phyloP scores from a whole-genome alignment of 2,797 vertebrate species.

The Cyprinella venusta region DNA sequence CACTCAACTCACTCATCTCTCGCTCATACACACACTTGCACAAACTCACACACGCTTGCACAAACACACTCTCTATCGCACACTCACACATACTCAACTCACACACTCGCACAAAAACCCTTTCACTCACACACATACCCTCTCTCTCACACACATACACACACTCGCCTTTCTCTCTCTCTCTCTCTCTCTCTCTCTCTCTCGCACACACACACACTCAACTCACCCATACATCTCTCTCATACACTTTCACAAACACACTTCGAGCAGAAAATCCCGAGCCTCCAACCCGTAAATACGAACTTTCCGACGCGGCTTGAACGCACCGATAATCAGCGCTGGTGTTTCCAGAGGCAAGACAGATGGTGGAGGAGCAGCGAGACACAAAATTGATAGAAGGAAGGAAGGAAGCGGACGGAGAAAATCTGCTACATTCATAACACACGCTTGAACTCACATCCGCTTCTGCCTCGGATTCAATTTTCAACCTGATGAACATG shows the following conservation, averaged over 20 bases:
- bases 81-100: no score
- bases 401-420: neutral
- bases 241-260: slow-evolving; percentile 14
- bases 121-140: no score
- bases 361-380: slow-evolving; percentile 26
- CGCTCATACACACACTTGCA: no score
- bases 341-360: slow-evolving; percentile 56
- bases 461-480: slow-evolving; percentile 49
- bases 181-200: no score
- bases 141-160: no score
- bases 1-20: no score
- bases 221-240: neutral
- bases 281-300: neutral
- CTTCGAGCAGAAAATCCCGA: neutral
- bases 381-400: slow-evolving; percentile 50
- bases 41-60: no score
- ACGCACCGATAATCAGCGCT: slow-evolving; percentile 27
- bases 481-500: slow-evolving; percentile 47
- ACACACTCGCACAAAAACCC: no score
- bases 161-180: no score
- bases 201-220: neutral
- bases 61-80: no score
- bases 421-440: slow-evolving; percentile 23
- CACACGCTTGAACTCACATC: slow-evolving; percentile 37
- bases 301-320: neutral